phyloP scores from a whole-genome alignment of 2,888 invertebrate genomes.

The Heliconius hortense region DNA sequence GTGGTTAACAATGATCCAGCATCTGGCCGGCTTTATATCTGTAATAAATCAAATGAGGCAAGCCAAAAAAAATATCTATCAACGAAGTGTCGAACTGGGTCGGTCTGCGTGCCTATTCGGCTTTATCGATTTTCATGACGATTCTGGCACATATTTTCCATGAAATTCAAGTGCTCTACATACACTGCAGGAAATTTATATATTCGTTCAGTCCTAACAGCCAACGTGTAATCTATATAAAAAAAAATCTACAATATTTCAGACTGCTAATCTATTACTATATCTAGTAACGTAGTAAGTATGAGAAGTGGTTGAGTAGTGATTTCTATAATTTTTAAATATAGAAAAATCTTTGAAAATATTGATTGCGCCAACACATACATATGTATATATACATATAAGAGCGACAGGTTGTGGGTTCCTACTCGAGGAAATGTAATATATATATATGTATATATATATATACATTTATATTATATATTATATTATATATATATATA shows the following conservation, averaged over 20 bases:
- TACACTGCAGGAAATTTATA: conserved; percentile 1
- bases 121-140: conserved; percentile 47
- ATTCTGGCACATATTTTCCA: conserved; percentile 37
- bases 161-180: conserved; percentile 21
- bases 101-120: conserved; percentile 53
- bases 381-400: too few species aligned
- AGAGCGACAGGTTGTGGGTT: too few species aligned
- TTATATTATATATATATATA: too few species aligned
- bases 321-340: background rate
- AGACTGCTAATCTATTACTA: background rate
- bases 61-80: conserved; percentile 60
- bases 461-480: too few species aligned
- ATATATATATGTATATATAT: too few species aligned
- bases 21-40: conserved; percentile 69
- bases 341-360: too few species aligned
- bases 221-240: background rate
- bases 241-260: background rate
- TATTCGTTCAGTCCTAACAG: background rate
- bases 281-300: background rate
- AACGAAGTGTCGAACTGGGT: conserved; percentile 66
- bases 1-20: conserved; percentile 59
- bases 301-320: background rate
- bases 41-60: conserved; percentile 69
- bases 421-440: too few species aligned
- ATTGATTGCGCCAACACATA: background rate